These are phyloP conservation scores for Periophthalmus magnuspinnatus DNA, from an alignment of 2,797 vertebrate species.

Conservation along the genomic window DNA sequence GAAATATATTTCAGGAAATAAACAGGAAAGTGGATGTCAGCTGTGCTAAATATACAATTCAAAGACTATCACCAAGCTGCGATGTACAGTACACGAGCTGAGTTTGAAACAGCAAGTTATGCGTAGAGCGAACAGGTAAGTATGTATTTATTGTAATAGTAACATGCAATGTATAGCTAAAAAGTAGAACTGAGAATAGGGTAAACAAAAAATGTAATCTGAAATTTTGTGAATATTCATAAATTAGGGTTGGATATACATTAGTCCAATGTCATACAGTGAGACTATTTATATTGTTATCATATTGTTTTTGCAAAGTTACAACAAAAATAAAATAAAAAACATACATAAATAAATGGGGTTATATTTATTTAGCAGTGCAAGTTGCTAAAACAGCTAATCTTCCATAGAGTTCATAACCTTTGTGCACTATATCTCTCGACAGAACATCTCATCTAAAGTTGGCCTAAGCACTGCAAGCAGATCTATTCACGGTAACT, in stretches of 20 bases:
- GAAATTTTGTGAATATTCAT: too few species aligned
- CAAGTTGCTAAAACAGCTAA: background rate
- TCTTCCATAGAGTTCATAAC: slow-evolving; percentile 20
- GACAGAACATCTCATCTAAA: slow-evolving; percentile 12
- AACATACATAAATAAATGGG: too few species aligned
- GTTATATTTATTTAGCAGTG: background rate
- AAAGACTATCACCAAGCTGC: background rate
- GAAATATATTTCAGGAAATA: slow-evolving; percentile 2
- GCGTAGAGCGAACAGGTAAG: background rate
- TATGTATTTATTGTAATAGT: background rate
- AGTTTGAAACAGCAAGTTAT: background rate
- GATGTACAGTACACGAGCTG: background rate
- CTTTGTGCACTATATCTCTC: slow-evolving; percentile 23
- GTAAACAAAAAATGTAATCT: background rate
- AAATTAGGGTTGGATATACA: too few species aligned
- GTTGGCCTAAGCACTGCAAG: slow-evolving; percentile 13
- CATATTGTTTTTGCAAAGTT: too few species aligned
- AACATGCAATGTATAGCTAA: background rate
- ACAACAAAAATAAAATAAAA: too few species aligned
- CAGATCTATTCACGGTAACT: slow-evolving; percentile 37
- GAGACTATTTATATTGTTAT: too few species aligned
- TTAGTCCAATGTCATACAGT: too few species aligned
- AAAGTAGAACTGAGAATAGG: background rate
- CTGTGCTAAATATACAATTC: background rate
- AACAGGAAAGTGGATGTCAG: slow-evolving; percentile 9